Base-by-base conservation (phyloP, 37 sponge, comb jelly and placozoan genomes). In the Beroe ovata region DNA sequence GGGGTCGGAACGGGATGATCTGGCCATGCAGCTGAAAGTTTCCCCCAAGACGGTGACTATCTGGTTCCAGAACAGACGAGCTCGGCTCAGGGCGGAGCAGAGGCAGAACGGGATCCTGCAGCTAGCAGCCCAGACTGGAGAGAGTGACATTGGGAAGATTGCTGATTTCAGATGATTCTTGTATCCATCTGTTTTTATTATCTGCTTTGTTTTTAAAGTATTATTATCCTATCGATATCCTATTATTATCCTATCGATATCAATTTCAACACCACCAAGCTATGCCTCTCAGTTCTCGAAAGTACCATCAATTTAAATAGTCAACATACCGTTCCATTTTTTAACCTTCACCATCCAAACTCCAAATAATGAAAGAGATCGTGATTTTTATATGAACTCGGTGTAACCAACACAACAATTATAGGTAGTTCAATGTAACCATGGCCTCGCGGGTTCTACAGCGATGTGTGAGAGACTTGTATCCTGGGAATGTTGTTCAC, bases 1-100 rank as follows among this genome's bases (percentile, higher is more conserved):
- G 6, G 84, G 84, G 18, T n/a, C 23, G 54, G 54, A 77, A 54
- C 39, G 84, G 54, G 84, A 77, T 36, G 84, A 77, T 0, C 22
- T 77, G n/a, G 84, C 84, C 38, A 77, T 42, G 11, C 42, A 41
- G 38, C 42, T 77, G 36, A 77, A 77, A 21, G 84, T 77, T n/a
- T 42, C 84, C 11, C 84, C 84, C 38, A 77, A 77, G 33, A 21
- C 84, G 8, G 84, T 77, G 42, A 77, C 84, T 23, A 40, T 77
- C 41, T 77, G 84, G 84, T 77, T 77, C 47, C 84, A 77, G 84
- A 77, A 77, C 84, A 11, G 84, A 39, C 36, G 84, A 40, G 84
- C 84, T n/a, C 35, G 84, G 54, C 26, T 42, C 36, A 39, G 84
- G 28, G 84, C 84, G 36, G 69, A 66, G 35, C 25, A 30, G 32